Conservation (phyloP, 2,797 vertebrate genomes). For the Acanthurus tractus region DNA sequence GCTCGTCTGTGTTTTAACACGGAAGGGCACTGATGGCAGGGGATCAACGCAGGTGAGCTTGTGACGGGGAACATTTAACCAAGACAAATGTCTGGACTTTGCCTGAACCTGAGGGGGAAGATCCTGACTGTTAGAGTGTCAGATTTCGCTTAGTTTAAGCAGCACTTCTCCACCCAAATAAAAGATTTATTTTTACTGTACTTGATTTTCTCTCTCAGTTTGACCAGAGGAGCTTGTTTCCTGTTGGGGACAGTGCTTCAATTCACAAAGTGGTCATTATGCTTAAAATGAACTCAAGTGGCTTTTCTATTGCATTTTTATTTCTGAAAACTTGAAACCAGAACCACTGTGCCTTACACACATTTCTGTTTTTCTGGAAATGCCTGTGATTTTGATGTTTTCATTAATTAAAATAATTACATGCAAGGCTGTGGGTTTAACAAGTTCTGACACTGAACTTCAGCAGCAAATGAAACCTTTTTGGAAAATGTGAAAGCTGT, state of each 20-base stretch:
- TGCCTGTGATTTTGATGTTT: constrained; percentile 16
- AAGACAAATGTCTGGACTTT: constrained; percentile 52
- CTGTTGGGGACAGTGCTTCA: not conserved
- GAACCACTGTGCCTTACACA: not conserved
- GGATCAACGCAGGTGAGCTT: constrained; percentile 22
- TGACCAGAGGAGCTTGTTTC: not conserved
- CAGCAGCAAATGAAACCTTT: not conserved
- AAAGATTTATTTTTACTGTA: not conserved
- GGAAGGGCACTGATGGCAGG: constrained; percentile 25
- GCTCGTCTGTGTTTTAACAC: constrained; percentile 18
- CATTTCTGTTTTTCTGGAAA: not conserved
- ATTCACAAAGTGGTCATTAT: not conserved
- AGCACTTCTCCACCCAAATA: not conserved
- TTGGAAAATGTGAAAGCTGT: constrained; percentile 3
- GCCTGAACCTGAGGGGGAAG: constrained; percentile 51
- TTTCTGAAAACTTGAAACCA: not conserved
- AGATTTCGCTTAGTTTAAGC: not conserved
- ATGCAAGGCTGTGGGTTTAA: not conserved
- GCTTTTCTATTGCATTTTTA: not conserved
- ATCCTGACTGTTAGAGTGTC: not conserved
- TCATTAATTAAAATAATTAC: constrained; percentile 1
- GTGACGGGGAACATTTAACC: constrained; percentile 48
- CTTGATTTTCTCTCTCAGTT: constrained; percentile 6
- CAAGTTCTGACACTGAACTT: not conserved
- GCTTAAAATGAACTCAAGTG: constrained; percentile 1